These are phyloP conservation scores for Polyommatus iphigenia DNA, from an alignment of 2,888 invertebrate species.

Conservation along the genomic window DNA sequence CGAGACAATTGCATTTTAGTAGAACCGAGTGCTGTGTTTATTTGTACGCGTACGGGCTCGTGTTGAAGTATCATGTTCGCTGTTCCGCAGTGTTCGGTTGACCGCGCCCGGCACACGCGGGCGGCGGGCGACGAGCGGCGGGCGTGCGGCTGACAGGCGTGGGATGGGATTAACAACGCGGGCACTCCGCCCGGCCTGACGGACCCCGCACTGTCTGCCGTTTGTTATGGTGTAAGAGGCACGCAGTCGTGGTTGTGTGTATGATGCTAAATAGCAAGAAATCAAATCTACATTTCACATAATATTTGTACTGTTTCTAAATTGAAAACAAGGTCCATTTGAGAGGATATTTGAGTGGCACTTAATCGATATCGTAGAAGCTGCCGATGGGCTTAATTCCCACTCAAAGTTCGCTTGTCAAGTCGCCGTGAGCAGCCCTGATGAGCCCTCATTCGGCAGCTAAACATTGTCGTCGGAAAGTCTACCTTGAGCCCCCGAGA, in stretches of 20 bases:
- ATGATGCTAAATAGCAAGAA: not conserved
- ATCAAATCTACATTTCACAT: not conserved
- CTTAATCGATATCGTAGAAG: not conserved
- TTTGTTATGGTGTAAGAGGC: not conserved
- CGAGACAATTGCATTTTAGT: too few species aligned
- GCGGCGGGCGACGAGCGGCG: not conserved
- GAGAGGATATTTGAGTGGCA: not conserved
- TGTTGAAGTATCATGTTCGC: not conserved
- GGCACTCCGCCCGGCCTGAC: not conserved
- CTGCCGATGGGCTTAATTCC: not conserved
- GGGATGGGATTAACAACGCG: not conserved
- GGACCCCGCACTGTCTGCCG: not conserved
- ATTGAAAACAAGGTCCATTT: not conserved
- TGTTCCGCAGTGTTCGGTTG: not conserved
- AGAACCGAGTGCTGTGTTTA: too few species aligned
- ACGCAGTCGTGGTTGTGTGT: not conserved
- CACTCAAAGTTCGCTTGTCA: constrained; percentile 19
- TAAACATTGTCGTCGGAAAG: not conserved
- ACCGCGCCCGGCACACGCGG: not conserved
- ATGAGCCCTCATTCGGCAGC: constrained; percentile 4
- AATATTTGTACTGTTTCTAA: not conserved
- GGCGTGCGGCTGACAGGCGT: constrained; percentile 1
- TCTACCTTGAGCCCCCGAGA: not conserved
- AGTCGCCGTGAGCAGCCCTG: not conserved
- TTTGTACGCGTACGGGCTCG: too few species aligned